These are phyloP conservation scores for Cynaeus angustus DNA, from an alignment of 2,888 invertebrate genomes.

Conservation along the genomic window DNA sequence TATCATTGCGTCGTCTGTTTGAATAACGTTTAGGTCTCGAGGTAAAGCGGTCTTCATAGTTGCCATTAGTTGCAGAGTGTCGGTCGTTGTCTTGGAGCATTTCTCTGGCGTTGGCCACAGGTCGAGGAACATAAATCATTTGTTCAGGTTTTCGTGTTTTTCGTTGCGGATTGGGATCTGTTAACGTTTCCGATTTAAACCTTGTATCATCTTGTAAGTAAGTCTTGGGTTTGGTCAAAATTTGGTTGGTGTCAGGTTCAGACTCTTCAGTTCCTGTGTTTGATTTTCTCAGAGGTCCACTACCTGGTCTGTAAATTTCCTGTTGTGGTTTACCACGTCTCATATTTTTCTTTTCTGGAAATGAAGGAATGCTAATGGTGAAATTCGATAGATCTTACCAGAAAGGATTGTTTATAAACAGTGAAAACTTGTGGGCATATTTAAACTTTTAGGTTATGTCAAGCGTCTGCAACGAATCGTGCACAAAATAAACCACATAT, in stretches of 20 bases:
- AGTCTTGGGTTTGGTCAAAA: slow-evolving; percentile 56
- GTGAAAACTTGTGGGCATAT: slow-evolving; percentile 46
- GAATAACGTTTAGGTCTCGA: slow-evolving; percentile 62
- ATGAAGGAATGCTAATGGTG: slow-evolving; percentile 51
- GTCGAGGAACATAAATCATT: slow-evolving; percentile 72
- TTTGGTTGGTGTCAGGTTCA: slow-evolving; percentile 69
- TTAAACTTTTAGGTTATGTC: slow-evolving; percentile 59
- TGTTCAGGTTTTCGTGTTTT: slow-evolving; percentile 75
- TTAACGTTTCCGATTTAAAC: slow-evolving; percentile 43
- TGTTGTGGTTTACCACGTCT: slow-evolving; percentile 80
- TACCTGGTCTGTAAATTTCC: slow-evolving; percentile 84
- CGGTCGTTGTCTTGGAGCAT: slow-evolving; percentile 50
- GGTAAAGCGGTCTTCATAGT: slow-evolving; percentile 42
- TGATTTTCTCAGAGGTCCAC: slow-evolving; percentile 82
- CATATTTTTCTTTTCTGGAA: slow-evolving; percentile 65
- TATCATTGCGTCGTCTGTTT: slow-evolving; percentile 54
- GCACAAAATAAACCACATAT: neutral
- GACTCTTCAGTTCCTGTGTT: slow-evolving; percentile 77
- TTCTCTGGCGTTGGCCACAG: slow-evolving; percentile 60
- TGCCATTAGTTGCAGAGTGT: slow-evolving; percentile 51
- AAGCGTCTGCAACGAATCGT: neutral
- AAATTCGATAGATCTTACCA: slow-evolving; percentile 40
- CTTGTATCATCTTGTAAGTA: slow-evolving; percentile 46
- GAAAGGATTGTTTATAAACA: slow-evolving; percentile 61
- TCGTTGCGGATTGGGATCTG: slow-evolving; percentile 57